Base-by-base conservation (phyloP, 1,140 invertebrate genomes). In the Temnothorax longispinosus region DNA sequence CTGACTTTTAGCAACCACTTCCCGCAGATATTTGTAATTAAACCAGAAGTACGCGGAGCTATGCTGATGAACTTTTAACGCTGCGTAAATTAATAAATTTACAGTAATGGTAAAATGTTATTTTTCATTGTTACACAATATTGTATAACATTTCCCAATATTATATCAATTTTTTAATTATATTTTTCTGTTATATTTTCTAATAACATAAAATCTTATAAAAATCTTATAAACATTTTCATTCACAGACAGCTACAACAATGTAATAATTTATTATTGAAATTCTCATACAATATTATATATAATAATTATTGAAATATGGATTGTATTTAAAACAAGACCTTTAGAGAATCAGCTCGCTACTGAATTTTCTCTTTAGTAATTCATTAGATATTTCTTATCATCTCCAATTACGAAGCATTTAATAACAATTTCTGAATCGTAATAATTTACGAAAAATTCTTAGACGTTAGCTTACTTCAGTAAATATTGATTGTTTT, bases 1-100 rank as follows among this genome's bases (percentile, higher is more conserved):
- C 69, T 84, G 69, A 84, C 69, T 84, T 74, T 74, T 35, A 47
- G 27, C 54, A 75, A 71, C 27, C 54, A 47, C 27, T 74, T 18
- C 47, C 56, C 54, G 56, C n/a, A 82, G 21, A 74, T 82, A 35
- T 13, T 54, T 58, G 41, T 60, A 60, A 62, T 75, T 75, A 75
- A 47, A 60, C n/a, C 11, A 47, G 44, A 44, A 71, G 11, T 56
- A 35, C 15, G 41, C 11, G 4, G 56, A 47, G 1, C 69, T 50
- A 32, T 50, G 15, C 11, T 52, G 11, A 74, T 72, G 10, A 82
- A 58, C 27, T 72, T 82, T 58, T 27, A 44, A 56, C 44, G 44
- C 3, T 78, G 27, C 2, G 10, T n/a, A 18, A 56, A 71, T 81
- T 71, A 5, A 81, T 56, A 44, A 71, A 47, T 38, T 27, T 54